Conservation (phyloP, 1,140 invertebrate genomes). For the Rhopalosiphum maidis region DNA sequence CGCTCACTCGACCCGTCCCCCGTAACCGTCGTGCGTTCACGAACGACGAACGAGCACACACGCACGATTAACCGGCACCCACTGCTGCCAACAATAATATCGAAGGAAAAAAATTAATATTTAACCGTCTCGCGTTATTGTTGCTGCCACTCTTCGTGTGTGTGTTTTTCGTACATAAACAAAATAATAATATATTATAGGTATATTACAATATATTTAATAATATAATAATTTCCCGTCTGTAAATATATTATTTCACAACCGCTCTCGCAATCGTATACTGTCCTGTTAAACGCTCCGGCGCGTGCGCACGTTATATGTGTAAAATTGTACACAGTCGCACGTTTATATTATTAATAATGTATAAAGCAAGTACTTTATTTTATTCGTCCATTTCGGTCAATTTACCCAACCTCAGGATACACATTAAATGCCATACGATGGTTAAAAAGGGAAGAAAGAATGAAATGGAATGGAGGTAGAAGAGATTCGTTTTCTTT, state of each 20-base stretch:
- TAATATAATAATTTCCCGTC: neutral
- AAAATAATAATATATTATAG: neutral
- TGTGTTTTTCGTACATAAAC: neutral
- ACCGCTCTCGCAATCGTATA: neutral
- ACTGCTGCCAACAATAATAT: slow-evolving; percentile 56
- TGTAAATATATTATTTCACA: neutral
- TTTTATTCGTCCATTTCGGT: slow-evolving; percentile 10
- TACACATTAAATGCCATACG: neutral
- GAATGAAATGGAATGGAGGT: neutral
- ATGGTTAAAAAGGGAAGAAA: neutral
- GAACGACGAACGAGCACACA: neutral
- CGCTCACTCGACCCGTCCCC: neutral
- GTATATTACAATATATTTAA: neutral
- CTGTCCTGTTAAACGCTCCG: neutral
- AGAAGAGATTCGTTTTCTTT: neutral
- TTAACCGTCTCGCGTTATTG: neutral
- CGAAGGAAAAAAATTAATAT: neutral
- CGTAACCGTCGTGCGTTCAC: neutral
- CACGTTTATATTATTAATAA: neutral
- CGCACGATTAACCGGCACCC: slow-evolving; percentile 56
- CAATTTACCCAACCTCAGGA: too few relatives aligned
- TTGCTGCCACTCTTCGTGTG: neutral
- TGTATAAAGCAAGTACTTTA: neutral
- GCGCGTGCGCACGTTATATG: neutral
- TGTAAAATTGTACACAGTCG: neutral